These are phyloP conservation scores for Myiozetetes cayanensis DNA, from an alignment of 2,113 vertebrate species.

Conservation along the genomic window DNA sequence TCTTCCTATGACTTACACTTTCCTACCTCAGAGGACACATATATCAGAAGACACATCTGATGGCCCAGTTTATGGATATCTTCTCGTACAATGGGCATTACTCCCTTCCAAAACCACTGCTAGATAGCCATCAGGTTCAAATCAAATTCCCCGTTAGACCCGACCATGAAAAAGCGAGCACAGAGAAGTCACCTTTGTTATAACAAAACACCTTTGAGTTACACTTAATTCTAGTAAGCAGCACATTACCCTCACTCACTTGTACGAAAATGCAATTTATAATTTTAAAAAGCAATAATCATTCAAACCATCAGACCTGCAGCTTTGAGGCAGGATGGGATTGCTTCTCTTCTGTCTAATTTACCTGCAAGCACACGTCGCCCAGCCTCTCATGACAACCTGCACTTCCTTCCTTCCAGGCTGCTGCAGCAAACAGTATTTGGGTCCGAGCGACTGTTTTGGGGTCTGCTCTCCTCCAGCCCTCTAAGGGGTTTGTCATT, in stretches of 20 bases:
- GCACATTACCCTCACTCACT: background rate
- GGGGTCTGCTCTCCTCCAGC: background rate
- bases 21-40: slow-evolving; percentile 9
- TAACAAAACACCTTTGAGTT: background rate
- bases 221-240: background rate
- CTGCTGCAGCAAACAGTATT: background rate
- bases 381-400: background rate
- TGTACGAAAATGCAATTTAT: background rate
- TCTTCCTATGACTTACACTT: slow-evolving; percentile 40
- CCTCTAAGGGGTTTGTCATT: background rate
- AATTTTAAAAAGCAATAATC: slow-evolving; percentile 31
- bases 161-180: accelerated
- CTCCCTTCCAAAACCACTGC: background rate
- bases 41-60: background rate
- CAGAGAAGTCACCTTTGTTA: slow-evolving; percentile 18
- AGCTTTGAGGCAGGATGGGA: background rate
- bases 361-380: background rate
- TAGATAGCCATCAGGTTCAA: background rate
- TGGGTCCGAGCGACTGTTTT: background rate
- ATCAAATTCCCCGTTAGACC: background rate
- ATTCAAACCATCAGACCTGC: background rate
- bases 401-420: background rate
- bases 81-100: background rate
- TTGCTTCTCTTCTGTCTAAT: background rate
- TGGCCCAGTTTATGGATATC: background rate